These are phyloP conservation scores for Pomacea canaliculata DNA, from an alignment of 2,888 invertebrate species.

Conservation along the genomic window DNA sequence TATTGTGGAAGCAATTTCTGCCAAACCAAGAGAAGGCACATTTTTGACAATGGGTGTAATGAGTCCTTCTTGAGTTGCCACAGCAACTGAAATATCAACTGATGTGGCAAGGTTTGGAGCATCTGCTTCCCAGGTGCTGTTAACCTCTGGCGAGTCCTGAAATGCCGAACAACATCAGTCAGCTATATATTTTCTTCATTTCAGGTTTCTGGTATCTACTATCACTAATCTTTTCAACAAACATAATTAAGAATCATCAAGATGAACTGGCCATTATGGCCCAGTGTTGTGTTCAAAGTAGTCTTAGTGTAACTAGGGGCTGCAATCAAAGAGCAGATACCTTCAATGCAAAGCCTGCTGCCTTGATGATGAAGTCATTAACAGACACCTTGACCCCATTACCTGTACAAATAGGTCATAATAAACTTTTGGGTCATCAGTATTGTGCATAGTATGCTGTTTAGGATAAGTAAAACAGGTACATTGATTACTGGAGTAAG, in stretches of 20 bases:
- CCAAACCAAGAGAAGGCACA: constrained; percentile 80
- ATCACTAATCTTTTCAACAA: no score
- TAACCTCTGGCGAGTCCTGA: constrained; percentile 69
- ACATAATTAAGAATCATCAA: no score
- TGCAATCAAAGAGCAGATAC: constrained; percentile 43
- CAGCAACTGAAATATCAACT: constrained; percentile 96
- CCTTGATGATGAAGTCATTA: constrained; percentile 79
- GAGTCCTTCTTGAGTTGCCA: constrained; percentile 91
- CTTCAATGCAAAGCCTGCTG: constrained; percentile 75
- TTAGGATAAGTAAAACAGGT: no score
- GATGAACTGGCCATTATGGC: no score
- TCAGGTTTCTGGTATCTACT: no score
- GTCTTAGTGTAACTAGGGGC: no score
- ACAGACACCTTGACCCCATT: constrained; percentile 75
- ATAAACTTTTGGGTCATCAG: background rate
- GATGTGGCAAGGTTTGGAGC: constrained; percentile 35
- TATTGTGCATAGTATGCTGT: background rate
- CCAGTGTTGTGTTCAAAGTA: no score
- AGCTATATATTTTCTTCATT: no score
- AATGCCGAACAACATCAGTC: constrained; percentile 19
- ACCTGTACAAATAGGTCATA: constrained; percentile 35
- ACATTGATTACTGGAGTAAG: no score
- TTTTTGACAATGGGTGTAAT: constrained; percentile 95
- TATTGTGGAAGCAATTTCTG: constrained; percentile 73
- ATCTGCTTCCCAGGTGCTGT: constrained; percentile 65